Evolutionary conservation across 2,113 vertebrate genomes (phyloP).

Genomic region (Pyxicephalus adspersus): DNA sequence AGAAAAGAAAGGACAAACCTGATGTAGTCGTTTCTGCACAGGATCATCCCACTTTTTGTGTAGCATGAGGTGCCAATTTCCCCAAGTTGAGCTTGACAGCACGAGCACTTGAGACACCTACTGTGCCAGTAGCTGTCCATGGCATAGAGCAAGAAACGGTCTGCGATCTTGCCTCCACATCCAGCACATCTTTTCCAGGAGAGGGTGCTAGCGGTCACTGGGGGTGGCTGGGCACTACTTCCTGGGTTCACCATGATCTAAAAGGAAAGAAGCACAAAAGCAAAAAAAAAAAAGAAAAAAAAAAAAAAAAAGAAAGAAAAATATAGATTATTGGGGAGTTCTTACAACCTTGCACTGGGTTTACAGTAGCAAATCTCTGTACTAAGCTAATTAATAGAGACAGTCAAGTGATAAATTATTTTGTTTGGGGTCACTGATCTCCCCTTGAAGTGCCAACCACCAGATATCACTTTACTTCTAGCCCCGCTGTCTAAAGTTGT

Average conservation of each 20-base stretch:
- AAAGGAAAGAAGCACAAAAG: constrained; percentile 48
- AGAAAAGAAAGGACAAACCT: constrained; percentile 76
- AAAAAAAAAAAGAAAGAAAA: background rate
- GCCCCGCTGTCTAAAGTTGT: background rate
- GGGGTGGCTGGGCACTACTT: constrained; percentile 90
- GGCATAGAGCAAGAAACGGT: constrained; percentile 97
- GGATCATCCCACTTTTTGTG: constrained; percentile 99
- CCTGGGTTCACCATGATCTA: constrained; percentile 96
- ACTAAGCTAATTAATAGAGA: constrained; percentile 25
- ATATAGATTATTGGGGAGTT: constrained; percentile 11
- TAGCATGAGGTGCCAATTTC: constrained; percentile 98
- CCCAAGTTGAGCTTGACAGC: constrained; percentile 98
- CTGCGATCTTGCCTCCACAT: constrained; percentile 96
- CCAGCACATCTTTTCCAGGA: constrained; percentile 97
- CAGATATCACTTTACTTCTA: constrained; percentile 23
- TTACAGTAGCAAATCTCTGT: constrained; percentile 33
- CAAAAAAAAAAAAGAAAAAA: constrained; percentile 46
- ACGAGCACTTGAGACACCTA: constrained; percentile 97
- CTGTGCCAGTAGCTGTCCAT: constrained; percentile 99
- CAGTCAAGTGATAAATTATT: constrained; percentile 15
- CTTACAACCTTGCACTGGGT: background rate
- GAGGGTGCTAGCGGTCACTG: constrained; percentile 88
- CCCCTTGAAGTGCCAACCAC: constrained; percentile 39
- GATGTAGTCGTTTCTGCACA: constrained; percentile 99
- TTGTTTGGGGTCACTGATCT: constrained; percentile 47